Percentiles rank a stretch among this genome's conserved stretches.
phyloP scores from a whole-genome alignment of 2,797 vertebrate genomes.

The Lacerta agilis region DNA sequence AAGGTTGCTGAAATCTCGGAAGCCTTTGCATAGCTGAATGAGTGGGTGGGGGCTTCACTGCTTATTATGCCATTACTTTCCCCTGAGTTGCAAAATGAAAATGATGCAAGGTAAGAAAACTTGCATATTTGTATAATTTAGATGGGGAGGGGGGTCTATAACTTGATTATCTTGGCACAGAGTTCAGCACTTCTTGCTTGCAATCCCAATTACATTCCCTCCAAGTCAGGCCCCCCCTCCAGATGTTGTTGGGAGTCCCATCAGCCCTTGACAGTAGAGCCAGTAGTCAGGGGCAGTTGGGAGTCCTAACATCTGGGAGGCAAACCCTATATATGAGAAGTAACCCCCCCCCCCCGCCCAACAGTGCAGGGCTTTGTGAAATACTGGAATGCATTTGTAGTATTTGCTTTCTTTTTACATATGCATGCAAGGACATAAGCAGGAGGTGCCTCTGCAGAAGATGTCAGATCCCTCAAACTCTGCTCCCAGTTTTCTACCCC shows the following conservation, averaged over 20 bases:
- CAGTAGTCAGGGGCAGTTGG: too few relatives aligned
- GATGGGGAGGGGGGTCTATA: neutral
- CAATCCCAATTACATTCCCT: neutral
- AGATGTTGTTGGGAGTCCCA: too few relatives aligned
- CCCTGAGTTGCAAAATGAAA: neutral
- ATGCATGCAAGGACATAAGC: too few relatives aligned
- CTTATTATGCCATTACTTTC: neutral
- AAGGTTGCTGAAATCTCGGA: neutral
- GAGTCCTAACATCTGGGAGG: too few relatives aligned
- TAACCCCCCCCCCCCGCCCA: neutral
- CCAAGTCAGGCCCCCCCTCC: neutral
- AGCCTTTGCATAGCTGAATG: too few relatives aligned
- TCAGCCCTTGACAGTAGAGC: too few relatives aligned
- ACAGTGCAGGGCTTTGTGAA: too few relatives aligned
- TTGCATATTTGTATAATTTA: neutral
- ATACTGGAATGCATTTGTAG: too few relatives aligned
- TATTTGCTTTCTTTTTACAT: neutral
- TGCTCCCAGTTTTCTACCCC: neutral
- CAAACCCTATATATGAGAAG: neutral
- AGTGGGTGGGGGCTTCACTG: neutral
- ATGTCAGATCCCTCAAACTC: neutral
- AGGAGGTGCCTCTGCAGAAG: neutral
- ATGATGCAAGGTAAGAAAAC: neutral
- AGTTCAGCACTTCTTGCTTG: neutral
- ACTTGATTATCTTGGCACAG: neutral